phyloP scores from a whole-genome alignment of 2,797 vertebrate genomes.

The Diplodus puntazzo region DNA sequence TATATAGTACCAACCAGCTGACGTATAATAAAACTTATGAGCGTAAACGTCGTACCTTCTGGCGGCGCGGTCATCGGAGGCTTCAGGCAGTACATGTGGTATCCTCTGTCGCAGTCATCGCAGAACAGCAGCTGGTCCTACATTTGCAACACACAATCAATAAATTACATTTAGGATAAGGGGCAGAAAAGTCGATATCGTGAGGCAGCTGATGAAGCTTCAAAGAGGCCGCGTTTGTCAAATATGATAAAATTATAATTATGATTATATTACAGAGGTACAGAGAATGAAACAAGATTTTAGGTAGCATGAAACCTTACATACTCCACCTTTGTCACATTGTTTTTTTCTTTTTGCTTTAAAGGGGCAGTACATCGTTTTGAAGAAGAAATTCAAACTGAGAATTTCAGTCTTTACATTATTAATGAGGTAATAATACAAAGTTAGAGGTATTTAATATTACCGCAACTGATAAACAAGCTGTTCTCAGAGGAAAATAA shows the following conservation, averaged over 20 bases:
- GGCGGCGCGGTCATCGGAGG: conserved; percentile 97
- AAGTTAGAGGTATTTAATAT: no score
- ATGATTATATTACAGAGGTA: no score
- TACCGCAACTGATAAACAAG: no score
- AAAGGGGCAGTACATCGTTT: no score
- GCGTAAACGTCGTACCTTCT: conserved; percentile 87
- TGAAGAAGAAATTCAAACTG: no score
- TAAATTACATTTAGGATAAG: not conserved
- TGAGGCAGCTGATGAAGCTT: not conserved
- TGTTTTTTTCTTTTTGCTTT: no score
- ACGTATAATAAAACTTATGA: conserved; percentile 16
- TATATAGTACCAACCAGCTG: not conserved
- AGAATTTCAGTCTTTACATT: no score
- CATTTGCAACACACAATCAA: conserved; percentile 28
- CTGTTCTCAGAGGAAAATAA: no score
- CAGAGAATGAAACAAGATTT: not conserved
- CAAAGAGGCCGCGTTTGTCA: not conserved
- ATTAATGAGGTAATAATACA: no score
- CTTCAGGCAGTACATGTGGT: conserved; percentile 99
- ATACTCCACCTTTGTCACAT: not conserved
- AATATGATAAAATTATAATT: not conserved
- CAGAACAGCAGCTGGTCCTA: conserved; percentile 99
- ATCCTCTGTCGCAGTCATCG: conserved; percentile 98
- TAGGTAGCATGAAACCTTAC: not conserved
- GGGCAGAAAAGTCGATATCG: no score